Conservation (phyloP, 2,888 invertebrate genomes). For the Helobdella robusta region DNA sequence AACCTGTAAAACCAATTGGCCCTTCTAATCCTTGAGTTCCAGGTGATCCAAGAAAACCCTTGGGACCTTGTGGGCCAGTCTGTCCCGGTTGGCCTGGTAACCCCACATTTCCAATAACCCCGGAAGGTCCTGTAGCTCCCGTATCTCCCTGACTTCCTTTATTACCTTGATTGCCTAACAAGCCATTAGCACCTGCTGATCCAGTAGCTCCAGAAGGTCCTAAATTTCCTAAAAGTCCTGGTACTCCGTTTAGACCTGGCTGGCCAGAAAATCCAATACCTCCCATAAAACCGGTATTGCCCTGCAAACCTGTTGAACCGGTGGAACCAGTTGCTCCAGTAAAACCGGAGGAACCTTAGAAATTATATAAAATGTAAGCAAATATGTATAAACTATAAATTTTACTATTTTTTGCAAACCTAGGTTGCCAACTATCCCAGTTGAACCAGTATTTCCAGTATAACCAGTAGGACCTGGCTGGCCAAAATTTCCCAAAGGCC, state of each 20-base stretch:
- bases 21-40: slow-evolving; percentile 26
- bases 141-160: too few relatives aligned
- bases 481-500: not conserved
- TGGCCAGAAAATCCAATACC: slow-evolving; percentile 21
- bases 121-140: not conserved
- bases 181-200: slow-evolving; percentile 35
- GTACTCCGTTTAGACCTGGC: slow-evolving; percentile 11
- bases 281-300: slow-evolving; percentile 7
- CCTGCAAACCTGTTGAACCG: not conserved
- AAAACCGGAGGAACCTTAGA: too few relatives aligned
- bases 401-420: too few relatives aligned
- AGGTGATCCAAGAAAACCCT: slow-evolving; percentile 14
- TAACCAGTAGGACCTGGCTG: slow-evolving; percentile 5
- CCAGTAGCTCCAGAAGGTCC: slow-evolving; percentile 37
- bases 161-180: slow-evolving; percentile 38
- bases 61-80: slow-evolving; percentile 17
- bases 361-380: too few relatives aligned
- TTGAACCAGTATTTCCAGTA: slow-evolving; percentile 3
- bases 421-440: too few relatives aligned
- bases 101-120: not conserved
- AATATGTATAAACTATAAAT: too few relatives aligned
- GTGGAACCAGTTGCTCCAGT: slow-evolving; percentile 10
- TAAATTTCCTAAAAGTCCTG: slow-evolving; percentile 25
- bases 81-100: slow-evolving; percentile 31
- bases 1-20: not conserved